Base-by-base conservation (phyloP, 2,113 vertebrate species). In the Orcinus orca region DNA sequence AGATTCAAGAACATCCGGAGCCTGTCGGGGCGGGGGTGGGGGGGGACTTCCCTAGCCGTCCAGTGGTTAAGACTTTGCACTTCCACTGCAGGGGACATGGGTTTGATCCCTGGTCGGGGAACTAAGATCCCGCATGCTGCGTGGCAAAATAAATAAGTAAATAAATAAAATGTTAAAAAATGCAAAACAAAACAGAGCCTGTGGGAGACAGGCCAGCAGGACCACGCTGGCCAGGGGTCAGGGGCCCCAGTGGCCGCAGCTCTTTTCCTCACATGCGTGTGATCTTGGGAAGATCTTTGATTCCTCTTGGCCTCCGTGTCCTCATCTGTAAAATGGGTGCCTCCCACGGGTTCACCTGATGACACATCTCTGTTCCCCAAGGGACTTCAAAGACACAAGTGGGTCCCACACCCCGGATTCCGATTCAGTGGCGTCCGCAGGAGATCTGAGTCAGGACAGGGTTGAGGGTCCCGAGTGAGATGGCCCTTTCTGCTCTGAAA, bases 361-460 rank as follows among this genome's bases (percentile, higher is more conserved):
- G 5, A 18, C 36, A 12, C 3, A 2, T 55, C 36, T 0, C 8
- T 10, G 9, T 18, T 38, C 21, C 36, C n/a, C 20, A 47, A 23
- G 36, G 63, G 50, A 53, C 86, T 20, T 50, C 12, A 73, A 25
- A 55, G 47, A 71, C 7, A 47, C 5, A 33, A 7, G 38, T 2
- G 25, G 76, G 47, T 1, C 50, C 55, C 15, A 44, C 38, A 1
- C 53, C n/a, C 23, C 0, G n/a, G 21, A 33, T 20, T 80, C 41
- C 5, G 41, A 7, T 4, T 53, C 0, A 0, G 50, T 2, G 74
- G 41, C 1, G 3, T 36, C 63, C 8, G 6, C 0, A 1, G 74
- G 68, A 62, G 26, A 55, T 20, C 36, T 33, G 71, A 53, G 14
- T 55, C 26, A 14, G 31, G 50, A 33, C 33, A 7, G 44, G 50